These are phyloP conservation scores for Sander vitreus DNA, from an alignment of 2,113 vertebrate species.

Conservation along the genomic window DNA sequence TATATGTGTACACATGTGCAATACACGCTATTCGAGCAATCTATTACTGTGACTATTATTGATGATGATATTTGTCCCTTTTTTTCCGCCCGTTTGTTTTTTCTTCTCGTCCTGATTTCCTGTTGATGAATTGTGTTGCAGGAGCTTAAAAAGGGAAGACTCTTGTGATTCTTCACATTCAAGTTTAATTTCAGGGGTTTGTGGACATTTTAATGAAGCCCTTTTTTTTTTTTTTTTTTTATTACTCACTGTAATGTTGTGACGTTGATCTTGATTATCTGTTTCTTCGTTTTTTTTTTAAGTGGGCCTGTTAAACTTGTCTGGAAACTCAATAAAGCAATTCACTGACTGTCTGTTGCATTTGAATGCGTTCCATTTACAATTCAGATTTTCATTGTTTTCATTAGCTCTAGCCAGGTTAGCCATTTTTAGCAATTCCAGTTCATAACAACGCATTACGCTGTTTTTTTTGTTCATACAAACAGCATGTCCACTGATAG, in stretches of 20 bases:
- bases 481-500: too few relatives aligned
- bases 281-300: constrained; percentile 69
- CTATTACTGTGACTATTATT: constrained; percentile 86
- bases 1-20: constrained; percentile 85
- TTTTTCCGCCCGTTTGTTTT: constrained; percentile 35
- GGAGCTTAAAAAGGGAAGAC: constrained; percentile 77
- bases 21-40: constrained; percentile 85
- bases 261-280: constrained; percentile 68
- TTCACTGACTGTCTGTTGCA: constrained; percentile 64
- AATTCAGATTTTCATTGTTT: too few relatives aligned
- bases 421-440: too few relatives aligned
- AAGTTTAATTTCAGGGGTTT: constrained; percentile 60
- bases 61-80: constrained; percentile 76
- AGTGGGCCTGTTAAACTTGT: constrained; percentile 82
- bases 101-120: constrained; percentile 51
- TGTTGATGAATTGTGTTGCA: constrained; percentile 57
- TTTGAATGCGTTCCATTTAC: neutral
- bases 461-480: too few relatives aligned
- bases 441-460: too few relatives aligned
- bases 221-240: constrained; percentile 41
- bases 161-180: constrained; percentile 57
- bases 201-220: constrained; percentile 70
- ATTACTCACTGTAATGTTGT: constrained; percentile 75
- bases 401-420: too few relatives aligned
- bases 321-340: constrained; percentile 84